Evolutionary conservation across 2,888 invertebrate genomes (phyloP).

Genomic region (Xanthia icteritia): DNA sequence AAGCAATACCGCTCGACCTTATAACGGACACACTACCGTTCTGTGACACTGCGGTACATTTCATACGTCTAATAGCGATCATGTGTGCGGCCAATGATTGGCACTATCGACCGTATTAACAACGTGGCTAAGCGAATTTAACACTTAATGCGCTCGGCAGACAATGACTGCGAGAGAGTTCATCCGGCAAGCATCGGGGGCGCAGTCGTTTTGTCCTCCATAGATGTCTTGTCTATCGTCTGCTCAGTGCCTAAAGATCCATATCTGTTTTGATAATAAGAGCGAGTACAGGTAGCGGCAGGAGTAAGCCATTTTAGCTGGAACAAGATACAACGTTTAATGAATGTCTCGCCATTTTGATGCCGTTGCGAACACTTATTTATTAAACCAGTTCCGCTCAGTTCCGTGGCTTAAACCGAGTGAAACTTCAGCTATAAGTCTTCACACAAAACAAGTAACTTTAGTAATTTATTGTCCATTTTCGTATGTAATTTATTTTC

Average conservation of each 20-base stretch:
- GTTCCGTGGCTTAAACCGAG: not conserved
- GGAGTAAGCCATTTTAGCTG: not conserved
- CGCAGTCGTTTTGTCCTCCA: not conserved
- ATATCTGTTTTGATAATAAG: not conserved
- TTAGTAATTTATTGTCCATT: not conserved
- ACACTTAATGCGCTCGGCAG: not conserved
- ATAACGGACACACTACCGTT: conserved; percentile 47
- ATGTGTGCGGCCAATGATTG: not conserved
- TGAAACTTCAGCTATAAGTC: not conserved
- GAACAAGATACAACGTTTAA: not conserved
- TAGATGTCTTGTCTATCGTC: no score
- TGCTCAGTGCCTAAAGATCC: not conserved
- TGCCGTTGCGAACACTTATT: not conserved
- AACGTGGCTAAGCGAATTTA: not conserved
- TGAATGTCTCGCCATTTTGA: not conserved
- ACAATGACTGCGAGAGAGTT: not conserved
- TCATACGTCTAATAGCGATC: not conserved
- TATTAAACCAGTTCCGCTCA: not conserved
- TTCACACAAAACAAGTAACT: not conserved
- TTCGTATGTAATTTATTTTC: not conserved
- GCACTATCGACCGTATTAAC: not conserved
- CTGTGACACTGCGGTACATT: conserved; percentile 11
- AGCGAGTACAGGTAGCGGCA: not conserved
- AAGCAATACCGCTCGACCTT: conserved; percentile 64
- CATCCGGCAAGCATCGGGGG: not conserved